Percentiles rank a stretch among this genome's conserved stretches.
Evolutionary conservation across 2,113 vertebrate species (phyloP).

Genomic region (Oreochromis niloticus): DNA sequence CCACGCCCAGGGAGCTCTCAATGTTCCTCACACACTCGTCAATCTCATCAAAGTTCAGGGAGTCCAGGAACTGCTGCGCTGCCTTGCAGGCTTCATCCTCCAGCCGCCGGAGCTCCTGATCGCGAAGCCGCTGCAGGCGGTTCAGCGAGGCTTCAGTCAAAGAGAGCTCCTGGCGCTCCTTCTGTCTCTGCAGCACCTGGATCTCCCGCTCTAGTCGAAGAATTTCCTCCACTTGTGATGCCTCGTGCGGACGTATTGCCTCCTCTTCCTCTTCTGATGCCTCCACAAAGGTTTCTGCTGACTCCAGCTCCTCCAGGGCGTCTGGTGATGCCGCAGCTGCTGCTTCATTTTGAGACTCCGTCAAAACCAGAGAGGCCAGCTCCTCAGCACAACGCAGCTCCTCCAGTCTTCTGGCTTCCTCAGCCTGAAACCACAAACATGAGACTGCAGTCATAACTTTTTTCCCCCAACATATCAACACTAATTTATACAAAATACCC

Average conservation of each 20-base stretch:
- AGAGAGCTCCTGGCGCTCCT: slow-evolving; percentile 90
- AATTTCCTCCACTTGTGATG: slow-evolving; percentile 92
- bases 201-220: slow-evolving; percentile 93
- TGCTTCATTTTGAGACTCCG: neutral
- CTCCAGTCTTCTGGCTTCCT: slow-evolving; percentile 30
- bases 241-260: slow-evolving; percentile 79
- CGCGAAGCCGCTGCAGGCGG: slow-evolving; percentile 84
- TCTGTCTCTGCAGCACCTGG: slow-evolving; percentile 86
- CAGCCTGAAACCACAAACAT: slow-evolving; percentile 6
- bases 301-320: neutral
- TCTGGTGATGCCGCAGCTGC: neutral
- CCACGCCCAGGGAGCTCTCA: slow-evolving; percentile 80
- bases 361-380: neutral
- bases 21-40: slow-evolving; percentile 94
- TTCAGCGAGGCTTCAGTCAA: slow-evolving; percentile 85
- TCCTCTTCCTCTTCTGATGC: slow-evolving; percentile 47
- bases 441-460: neutral
- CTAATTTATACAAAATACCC: neutral
- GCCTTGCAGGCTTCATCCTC: slow-evolving; percentile 93
- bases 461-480: accelerated
- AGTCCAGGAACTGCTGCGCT: slow-evolving; percentile 92
- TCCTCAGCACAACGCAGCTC: slow-evolving; percentile 12
- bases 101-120: slow-evolving; percentile 84
- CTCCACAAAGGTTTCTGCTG: slow-evolving; percentile 24
- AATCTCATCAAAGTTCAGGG: slow-evolving; percentile 95